Conservation (phyloP, 1,140 invertebrate species). For the Trichonephila clavipes region DNA sequence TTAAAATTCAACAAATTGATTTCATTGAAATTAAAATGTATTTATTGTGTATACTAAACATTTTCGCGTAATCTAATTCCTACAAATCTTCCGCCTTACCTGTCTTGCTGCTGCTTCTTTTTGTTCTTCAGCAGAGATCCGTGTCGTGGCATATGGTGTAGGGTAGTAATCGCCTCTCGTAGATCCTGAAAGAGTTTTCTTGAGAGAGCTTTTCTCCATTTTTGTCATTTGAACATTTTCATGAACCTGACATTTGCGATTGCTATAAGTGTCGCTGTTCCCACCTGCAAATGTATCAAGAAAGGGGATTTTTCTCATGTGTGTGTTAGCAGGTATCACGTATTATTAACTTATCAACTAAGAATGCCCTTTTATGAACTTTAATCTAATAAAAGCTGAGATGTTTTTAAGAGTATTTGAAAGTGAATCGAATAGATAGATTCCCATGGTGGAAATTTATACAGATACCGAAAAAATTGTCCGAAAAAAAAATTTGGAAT, state of each 20-base stretch:
- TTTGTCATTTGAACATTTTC: constrained; percentile 69
- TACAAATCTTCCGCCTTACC: background rate
- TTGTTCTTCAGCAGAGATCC: constrained; percentile 62
- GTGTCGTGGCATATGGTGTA: constrained; percentile 68
- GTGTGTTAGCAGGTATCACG: background rate
- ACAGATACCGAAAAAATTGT: too few species aligned
- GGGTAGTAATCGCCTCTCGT: constrained; percentile 62
- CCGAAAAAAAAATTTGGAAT: too few species aligned
- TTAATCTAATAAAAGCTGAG: too few species aligned
- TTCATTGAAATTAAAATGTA: too few species aligned
- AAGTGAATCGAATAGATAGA: too few species aligned
- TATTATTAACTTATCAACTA: background rate
- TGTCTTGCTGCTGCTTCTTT: constrained; percentile 57
- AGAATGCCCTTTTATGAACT: too few species aligned
- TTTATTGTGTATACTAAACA: too few species aligned
- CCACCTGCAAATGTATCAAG: background rate
- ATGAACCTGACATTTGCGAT: constrained; percentile 48
- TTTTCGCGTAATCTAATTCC: too few species aligned
- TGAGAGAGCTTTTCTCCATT: constrained; percentile 71
- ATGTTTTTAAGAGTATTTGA: too few species aligned
- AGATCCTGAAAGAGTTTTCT: constrained; percentile 65
- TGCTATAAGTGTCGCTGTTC: constrained; percentile 56
- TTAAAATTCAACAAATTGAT: too few species aligned
- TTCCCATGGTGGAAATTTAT: too few species aligned
- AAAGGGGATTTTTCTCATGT: background rate